Evolutionary conservation across 2,888 invertebrate species (phyloP).

Genomic region (Hypselothyrea guttata): DNA sequence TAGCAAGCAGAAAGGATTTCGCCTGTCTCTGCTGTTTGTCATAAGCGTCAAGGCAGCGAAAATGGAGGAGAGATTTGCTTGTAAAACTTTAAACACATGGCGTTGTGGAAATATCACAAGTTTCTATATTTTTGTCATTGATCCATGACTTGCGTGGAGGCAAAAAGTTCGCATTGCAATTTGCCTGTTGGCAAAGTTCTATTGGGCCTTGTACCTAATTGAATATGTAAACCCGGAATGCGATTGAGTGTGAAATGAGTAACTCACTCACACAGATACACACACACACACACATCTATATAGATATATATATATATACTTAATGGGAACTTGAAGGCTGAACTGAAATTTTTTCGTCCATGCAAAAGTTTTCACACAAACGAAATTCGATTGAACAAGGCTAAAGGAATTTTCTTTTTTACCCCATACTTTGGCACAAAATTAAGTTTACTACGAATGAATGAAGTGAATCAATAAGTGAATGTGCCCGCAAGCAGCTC

Average conservation of each 20-base stretch:
- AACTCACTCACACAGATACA: conserved; percentile 1
- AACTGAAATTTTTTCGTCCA: conserved; percentile 17
- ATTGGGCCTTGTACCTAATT: conserved; percentile 56
- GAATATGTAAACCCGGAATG: conserved; percentile 64
- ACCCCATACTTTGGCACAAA: conserved; percentile 27
- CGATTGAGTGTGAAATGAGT: conserved; percentile 74
- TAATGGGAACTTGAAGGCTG: conserved; percentile 8
- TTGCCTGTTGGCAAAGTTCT: conserved; percentile 27
- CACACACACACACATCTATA: conserved; percentile 3
- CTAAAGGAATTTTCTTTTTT: conserved; percentile 11
- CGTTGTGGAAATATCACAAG: conserved; percentile 56
- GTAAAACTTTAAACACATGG: conserved; percentile 73
- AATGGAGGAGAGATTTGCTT: background rate
- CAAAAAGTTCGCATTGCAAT: conserved; percentile 44
- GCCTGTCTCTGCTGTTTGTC: conserved; percentile 33
- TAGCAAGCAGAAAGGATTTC: conserved; percentile 39
- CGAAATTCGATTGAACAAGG: conserved; percentile 37
- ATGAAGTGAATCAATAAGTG: conserved; percentile 32
- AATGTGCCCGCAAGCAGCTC: conserved; percentile 16
- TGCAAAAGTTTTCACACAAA: conserved; percentile 20
- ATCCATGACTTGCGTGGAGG: conserved; percentile 47
- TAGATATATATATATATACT: background rate
- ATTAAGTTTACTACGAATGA: conserved; percentile 61
- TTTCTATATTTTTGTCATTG: conserved; percentile 61
- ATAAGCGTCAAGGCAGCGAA: background rate